A percentile compares a stretch with the other conserved stretches of the same genome.
These are phyloP conservation scores for Trachymyrmex septentrionalis DNA, from an alignment of 1,140 invertebrate genomes.

Conservation along the genomic window DNA sequence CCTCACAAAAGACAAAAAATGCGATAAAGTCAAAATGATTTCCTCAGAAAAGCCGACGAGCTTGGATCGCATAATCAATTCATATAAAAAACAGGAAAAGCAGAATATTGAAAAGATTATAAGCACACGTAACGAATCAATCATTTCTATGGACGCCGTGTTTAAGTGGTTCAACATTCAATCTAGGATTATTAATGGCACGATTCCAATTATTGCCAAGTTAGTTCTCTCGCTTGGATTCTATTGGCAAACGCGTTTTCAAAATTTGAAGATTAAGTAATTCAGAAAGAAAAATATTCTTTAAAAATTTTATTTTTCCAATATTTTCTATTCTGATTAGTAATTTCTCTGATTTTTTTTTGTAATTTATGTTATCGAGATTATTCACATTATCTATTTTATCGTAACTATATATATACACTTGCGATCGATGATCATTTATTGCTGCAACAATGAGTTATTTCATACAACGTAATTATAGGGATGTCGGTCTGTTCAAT, in stretches of 20 bases:
- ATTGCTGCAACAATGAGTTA: background rate
- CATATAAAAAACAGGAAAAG: constrained; percentile 14
- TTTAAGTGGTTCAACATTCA: background rate
- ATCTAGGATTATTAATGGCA: background rate
- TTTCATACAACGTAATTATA: constrained; percentile 30
- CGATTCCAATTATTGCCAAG: background rate
- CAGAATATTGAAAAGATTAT: background rate
- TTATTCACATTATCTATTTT: background rate
- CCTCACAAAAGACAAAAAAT: background rate
- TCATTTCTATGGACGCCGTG: background rate
- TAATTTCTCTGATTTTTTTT: background rate
- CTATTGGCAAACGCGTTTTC: background rate
- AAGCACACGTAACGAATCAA: background rate
- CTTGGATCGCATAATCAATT: constrained; percentile 1
- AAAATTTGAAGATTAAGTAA: background rate
- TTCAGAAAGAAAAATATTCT: background rate
- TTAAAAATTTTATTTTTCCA: background rate
- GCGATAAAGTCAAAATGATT: background rate
- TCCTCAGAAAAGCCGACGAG: background rate
- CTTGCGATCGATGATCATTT: constrained; percentile 14
- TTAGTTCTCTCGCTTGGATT: constrained; percentile 2
- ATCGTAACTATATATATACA: background rate
- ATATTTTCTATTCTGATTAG: constrained; percentile 9
- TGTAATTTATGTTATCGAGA: background rate
- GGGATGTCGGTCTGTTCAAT: constrained; percentile 2